Evolutionary conservation across 1,140 invertebrate species (phyloP).

Genomic region (Achroia grisella): DNA sequence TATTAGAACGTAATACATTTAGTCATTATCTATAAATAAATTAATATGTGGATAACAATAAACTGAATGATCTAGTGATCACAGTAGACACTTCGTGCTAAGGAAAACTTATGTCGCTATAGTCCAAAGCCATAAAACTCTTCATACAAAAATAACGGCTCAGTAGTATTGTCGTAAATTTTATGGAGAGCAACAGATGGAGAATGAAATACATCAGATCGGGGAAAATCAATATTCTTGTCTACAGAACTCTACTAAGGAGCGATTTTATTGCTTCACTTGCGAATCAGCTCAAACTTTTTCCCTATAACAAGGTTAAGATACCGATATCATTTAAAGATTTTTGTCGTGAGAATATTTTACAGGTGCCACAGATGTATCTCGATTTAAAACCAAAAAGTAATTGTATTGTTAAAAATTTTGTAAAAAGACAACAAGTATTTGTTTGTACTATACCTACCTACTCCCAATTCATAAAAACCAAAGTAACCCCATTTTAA

Average conservation of each 20-base stretch:
- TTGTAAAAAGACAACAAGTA: no score
- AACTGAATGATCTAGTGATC: constrained; percentile 19
- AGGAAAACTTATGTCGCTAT: constrained; percentile 38
- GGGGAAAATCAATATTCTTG: constrained; percentile 63
- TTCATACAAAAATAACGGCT: constrained; percentile 67
- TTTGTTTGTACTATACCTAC: no score
- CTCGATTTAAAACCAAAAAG: no score
- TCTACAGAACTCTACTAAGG: constrained; percentile 42
- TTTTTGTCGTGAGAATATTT: no score
- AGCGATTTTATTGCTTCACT: constrained; percentile 44
- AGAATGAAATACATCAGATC: constrained; percentile 55
- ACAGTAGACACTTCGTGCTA: constrained; percentile 21
- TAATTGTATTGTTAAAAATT: no score
- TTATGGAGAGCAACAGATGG: constrained; percentile 70
- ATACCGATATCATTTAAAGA: no score
- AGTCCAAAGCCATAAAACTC: constrained; percentile 48
- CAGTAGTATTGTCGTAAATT: constrained; percentile 65
- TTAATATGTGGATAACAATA: no score
- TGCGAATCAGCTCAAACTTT: constrained; percentile 22
- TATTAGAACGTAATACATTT: constrained; percentile 39
- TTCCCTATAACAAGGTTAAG: constrained; percentile 14
- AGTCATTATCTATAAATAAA: constrained; percentile 40
- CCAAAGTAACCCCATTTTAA: no score
- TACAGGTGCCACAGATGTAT: no score
- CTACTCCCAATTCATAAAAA: no score